These are phyloP conservation scores for Crematogaster levior DNA, from an alignment of 2,888 invertebrate species.

Conservation along the genomic window DNA sequence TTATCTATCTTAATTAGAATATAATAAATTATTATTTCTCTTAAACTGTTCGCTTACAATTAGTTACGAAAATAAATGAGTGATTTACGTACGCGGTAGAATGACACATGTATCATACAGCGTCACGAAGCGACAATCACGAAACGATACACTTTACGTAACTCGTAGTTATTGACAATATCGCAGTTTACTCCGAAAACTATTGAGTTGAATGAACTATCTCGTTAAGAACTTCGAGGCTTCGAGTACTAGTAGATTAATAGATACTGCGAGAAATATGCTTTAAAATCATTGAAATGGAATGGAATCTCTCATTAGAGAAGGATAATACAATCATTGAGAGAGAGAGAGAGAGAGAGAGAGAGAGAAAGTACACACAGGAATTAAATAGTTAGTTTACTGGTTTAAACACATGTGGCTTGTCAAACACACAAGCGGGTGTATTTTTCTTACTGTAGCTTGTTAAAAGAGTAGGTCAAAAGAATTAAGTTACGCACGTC, in stretches of 20 bases:
- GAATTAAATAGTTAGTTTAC: constrained; percentile 25
- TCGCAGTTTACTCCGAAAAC: constrained; percentile 32
- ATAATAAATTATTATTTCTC: constrained; percentile 4
- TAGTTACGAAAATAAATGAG: constrained; percentile 19
- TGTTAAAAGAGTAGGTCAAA: neutral
- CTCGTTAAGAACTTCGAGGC: constrained; percentile 11
- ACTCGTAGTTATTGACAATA: constrained; percentile 27
- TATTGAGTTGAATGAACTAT: constrained; percentile 20
- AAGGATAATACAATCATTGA: neutral
- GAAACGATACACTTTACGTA: constrained; percentile 3
- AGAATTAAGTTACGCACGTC: constrained; percentile 3
- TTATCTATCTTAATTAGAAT: constrained; percentile 22
- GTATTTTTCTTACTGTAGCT: constrained; percentile 8
- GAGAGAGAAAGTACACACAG: neutral
- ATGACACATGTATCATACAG: neutral
- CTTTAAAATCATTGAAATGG: constrained; percentile 1
- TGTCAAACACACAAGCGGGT: neutral
- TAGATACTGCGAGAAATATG: neutral
- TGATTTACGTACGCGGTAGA: neutral
- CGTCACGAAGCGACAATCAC: neutral
- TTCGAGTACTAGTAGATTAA: constrained; percentile 25
- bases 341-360: neutral
- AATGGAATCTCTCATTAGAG: neutral
- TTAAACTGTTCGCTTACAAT: neutral
- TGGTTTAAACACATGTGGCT: neutral